Percentiles rank a stretch among this genome's conserved stretches.
phyloP scores from a whole-genome alignment of 2,113 vertebrate genomes.

The Chamaetylas fuelleborni region DNA sequence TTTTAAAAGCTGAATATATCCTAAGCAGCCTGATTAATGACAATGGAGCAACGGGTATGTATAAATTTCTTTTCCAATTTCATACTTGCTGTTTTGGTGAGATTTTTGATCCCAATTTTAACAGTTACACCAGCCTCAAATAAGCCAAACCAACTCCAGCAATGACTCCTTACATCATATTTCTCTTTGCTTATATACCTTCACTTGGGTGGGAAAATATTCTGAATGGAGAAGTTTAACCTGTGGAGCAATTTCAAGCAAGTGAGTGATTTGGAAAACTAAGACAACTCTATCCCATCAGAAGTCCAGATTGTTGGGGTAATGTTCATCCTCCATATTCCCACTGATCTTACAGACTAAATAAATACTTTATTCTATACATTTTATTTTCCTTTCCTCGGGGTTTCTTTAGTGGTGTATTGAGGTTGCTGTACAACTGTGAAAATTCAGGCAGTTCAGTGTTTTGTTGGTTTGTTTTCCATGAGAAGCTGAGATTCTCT shows the following conservation, averaged over 20 bases:
- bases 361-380: background rate
- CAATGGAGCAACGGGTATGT: slow-evolving; percentile 81
- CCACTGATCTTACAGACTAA: background rate
- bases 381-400: background rate
- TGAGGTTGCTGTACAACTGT: background rate
- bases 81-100: background rate
- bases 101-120: background rate
- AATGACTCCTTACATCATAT: background rate
- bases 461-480: background rate
- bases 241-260: background rate
- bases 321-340: background rate
- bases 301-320: background rate
- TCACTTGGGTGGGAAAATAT: background rate
- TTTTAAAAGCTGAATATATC: slow-evolving; percentile 92
- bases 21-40: slow-evolving; percentile 88
- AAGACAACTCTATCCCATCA: background rate
- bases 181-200: background rate
- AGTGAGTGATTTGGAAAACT: background rate
- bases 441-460: background rate
- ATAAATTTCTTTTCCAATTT: background rate
- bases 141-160: background rate
- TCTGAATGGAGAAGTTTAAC: background rate
- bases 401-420: background rate
- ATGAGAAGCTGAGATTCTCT: background rate
- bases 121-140: background rate